Evolutionary conservation across 2,888 invertebrate species (phyloP), one percentile per base, ranked within the genome.

Genomic region (Nasonia oneida): DNA sequence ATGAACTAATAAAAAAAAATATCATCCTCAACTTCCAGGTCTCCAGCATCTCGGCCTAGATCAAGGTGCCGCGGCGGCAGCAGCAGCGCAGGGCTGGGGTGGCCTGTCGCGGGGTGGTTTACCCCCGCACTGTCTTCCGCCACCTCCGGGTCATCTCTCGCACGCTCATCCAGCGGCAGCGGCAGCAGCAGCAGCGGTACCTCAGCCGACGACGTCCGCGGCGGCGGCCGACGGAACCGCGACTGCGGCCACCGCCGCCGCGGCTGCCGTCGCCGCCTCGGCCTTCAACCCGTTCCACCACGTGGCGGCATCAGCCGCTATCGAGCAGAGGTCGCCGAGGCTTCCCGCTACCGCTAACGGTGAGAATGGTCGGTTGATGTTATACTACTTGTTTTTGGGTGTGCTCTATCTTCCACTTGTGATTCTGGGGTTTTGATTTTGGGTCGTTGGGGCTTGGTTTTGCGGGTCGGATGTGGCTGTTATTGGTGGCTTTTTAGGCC

Each of bases 231-330:
- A 93, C 92, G 47, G 92, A 92, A 23, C 93, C 92, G 37, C 90
- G 91, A 88, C 91, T 91, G 88, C 92, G 91, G 87, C 90, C 92
- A 86, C 92, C 87, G 90, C 91, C 70, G 91, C 92, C 37, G 88
- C 92, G 81, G 89, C 90, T 79, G 90, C 87, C 37, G 76, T 82
- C 57, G 70, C 81, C 70, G 91, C 92, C 77, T 93, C 93, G 82
- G 93, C 93, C 83, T 93, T 93, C 89, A 93, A 93, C 87, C 93
- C 93, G 86, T 93, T 93, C 87, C 93, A 93, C 87, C 93, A 93
- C 79, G 90, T 91, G 67, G 91, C 92, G 23, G 88, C 92, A 78
- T 89, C 90, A 79, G 90, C 87, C 15, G 57, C 81, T 39, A 92
- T 92, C 86, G 93, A 93, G 86, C 92, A 93, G 64, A 91, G 93